phyloP scores from a whole-genome alignment of 2,888 invertebrate species.

The Azorinus chamasolen region DNA sequence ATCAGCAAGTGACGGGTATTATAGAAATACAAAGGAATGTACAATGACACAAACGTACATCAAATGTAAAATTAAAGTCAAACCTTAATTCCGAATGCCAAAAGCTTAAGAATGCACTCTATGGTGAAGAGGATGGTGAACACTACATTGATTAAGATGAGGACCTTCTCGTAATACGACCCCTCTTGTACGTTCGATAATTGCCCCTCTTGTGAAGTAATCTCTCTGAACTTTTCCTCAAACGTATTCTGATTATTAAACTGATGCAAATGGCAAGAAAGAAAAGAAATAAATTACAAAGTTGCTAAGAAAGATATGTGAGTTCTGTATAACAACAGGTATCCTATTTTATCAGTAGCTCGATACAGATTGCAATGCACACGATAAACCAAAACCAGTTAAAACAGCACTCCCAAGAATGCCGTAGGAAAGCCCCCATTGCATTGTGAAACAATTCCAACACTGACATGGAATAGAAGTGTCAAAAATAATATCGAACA shows the following conservation, averaged over 20 bases:
- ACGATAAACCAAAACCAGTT: no score
- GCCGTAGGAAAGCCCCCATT: no score
- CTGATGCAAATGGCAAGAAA: constrained; percentile 45
- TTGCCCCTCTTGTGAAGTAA: constrained; percentile 11
- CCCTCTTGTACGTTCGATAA: constrained; percentile 35
- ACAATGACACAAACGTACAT: constrained; percentile 22
- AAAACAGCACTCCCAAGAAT: no score
- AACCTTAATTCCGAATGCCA: constrained; percentile 99
- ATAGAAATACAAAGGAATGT: constrained; percentile 5
- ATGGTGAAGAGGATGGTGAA: constrained; percentile 99
- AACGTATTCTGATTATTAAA: constrained; percentile 64
- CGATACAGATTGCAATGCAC: no score
- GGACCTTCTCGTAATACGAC: constrained; percentile 61
- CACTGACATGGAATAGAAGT: no score
- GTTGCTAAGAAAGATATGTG: constrained; percentile 11
- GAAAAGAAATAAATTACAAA: constrained; percentile 17
- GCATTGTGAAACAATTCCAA: no score
- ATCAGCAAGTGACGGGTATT: constrained; percentile 3
- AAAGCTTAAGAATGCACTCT: constrained; percentile 99
- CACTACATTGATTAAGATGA: constrained; percentile 94
- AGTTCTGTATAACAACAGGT: not conserved
- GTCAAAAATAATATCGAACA: no score
- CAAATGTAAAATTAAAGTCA: constrained; percentile 37
- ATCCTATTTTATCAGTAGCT: no score
- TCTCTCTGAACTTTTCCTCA: constrained; percentile 48